A percentile compares a stretch with the other conserved stretches of the same genome.
Evolutionary conservation across 2,113 vertebrate species (phyloP).

Genomic region (Lanius collurio): DNA sequence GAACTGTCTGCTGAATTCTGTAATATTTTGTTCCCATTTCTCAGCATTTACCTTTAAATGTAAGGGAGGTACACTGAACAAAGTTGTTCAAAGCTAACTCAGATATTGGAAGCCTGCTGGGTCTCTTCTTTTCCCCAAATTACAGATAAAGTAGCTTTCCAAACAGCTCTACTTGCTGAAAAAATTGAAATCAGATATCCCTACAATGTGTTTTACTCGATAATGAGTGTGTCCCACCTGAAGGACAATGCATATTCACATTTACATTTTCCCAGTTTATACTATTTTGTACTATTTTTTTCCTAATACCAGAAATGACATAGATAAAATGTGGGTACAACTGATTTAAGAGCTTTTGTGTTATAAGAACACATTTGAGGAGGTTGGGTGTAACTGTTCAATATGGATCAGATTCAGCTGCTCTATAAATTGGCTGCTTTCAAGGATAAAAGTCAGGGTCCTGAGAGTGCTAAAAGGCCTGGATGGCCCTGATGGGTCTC

Average conservation of each 20-base stretch:
- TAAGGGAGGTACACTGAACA: background rate
- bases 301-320: background rate
- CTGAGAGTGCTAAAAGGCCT: background rate
- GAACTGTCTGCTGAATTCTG: background rate
- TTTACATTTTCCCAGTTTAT: background rate
- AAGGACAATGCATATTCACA: background rate
- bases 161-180: background rate
- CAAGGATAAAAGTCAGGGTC: background rate
- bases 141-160: slow-evolving; percentile 20
- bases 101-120: background rate
- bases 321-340: background rate
- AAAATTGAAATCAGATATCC: slow-evolving; percentile 26
- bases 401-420: background rate
- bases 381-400: background rate
- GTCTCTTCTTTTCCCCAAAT: background rate
- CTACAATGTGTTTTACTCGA: slow-evolving; percentile 1
- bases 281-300: background rate
- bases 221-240: background rate
- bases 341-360: background rate
- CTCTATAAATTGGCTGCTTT: background rate
- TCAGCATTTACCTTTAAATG: background rate
- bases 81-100: background rate
- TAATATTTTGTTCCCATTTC: background rate
- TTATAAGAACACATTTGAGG: background rate
- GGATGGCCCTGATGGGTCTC: background rate